Evolutionary conservation across 2,113 vertebrate species (phyloP), one percentile per base, ranked within the genome.

Genomic region (Apteryx owenii): DNA sequence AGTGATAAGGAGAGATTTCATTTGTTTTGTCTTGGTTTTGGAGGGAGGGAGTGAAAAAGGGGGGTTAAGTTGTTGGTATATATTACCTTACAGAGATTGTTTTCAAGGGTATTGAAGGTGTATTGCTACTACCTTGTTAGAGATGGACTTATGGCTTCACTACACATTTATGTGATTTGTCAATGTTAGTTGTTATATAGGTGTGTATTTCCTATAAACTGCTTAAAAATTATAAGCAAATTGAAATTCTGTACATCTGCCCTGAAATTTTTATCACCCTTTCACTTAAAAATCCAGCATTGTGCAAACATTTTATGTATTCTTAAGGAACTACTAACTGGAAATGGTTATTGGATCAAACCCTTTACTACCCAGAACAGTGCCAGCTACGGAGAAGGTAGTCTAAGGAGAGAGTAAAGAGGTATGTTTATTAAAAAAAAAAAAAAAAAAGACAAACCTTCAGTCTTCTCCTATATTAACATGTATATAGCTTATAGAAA

Each of bases 91-190:
- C 17, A 33, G 29, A 31, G 29, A 4, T 33, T 33, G 5, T 58
- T 58, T 58, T 33, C 29, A 31, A 58, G 29, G 18, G 29, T 10
- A 60, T 60, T 33, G 31, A 56, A 56, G 54, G 56, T 60, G 19
- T 60, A 60, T 33, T 60, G 56, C 17, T 19, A 19, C 29, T 58
- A 31, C 16, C 31, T 28, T 8, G 31, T 58, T 33, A 58, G 29
- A 58, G 29, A 58, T 33, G 29, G 29, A 58, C 38, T 78, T 33
- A 28, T 1, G 23, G 11, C 12, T 76, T 83, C 26, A 44, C 26
- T 12, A 48, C 8, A 31, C 3, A 1, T 22, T 5, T n/a, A 33
- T 8, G 12, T 3, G 26, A 12, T 13, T 38, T 36, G 19, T 12
- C 15, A 66, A 3, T 9, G 8, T 26, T 42, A 54, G 12, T 21